Evolutionary conservation across 2,113 vertebrate genomes (phyloP).

Genomic region (Zosterops borbonicus): DNA sequence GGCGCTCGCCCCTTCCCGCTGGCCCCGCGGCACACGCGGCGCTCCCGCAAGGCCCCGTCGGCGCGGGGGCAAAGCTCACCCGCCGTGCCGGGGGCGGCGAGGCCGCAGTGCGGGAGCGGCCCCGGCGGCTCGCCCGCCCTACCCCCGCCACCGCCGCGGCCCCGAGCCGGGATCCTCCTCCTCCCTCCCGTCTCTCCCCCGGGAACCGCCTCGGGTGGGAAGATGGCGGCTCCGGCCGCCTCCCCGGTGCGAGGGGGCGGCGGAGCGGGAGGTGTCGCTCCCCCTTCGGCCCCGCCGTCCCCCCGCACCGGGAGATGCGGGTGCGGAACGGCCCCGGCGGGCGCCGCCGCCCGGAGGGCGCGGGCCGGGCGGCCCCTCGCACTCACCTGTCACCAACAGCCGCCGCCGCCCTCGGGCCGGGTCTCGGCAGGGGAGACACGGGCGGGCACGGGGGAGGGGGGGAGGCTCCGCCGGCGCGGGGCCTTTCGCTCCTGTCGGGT

Average conservation of each 20-base stretch:
- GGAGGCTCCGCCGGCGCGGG: no score
- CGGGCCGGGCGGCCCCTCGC: not conserved
- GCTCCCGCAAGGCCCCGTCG: not conserved
- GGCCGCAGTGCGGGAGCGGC: not conserved
- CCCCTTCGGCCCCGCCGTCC: not conserved
- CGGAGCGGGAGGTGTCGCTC: not conserved
- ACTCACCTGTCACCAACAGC: not conserved
- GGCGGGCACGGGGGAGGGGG: no score
- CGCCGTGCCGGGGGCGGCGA: not conserved
- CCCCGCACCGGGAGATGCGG: not conserved
- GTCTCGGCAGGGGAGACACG: no score
- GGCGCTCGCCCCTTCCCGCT: not conserved
- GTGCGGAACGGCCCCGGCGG: not conserved
- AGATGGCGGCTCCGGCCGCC: slow-evolving; percentile 67
- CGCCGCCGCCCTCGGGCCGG: no score
- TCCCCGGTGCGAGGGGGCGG: not conserved
- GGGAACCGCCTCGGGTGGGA: slow-evolving; percentile 57
- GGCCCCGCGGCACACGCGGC: not conserved
- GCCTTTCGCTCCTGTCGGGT: no score
- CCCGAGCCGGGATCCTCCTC: not conserved
- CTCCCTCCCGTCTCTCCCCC: slow-evolving; percentile 9
- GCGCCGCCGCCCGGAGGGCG: not conserved
- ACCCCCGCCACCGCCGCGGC: not conserved
- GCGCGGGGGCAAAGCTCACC: not conserved
- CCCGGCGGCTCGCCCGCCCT: slow-evolving; percentile 13